Evolutionary conservation across 2,888 invertebrate genomes (phyloP).

Genomic region (Apamea crenata): DNA sequence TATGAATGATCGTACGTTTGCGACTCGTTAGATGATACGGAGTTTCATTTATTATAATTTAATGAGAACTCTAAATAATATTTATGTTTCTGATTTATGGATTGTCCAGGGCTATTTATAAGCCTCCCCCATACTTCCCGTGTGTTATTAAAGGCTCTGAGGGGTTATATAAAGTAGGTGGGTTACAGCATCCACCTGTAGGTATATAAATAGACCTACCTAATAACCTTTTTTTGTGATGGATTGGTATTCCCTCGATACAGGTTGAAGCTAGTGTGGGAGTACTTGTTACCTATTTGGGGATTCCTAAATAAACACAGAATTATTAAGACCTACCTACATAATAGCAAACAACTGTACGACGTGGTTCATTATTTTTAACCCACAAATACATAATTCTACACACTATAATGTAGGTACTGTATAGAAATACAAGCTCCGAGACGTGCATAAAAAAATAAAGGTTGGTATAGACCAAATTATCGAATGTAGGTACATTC

Average conservation of each 20-base stretch:
- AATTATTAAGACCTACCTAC: too few species aligned
- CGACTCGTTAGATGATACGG: constrained; percentile 26
- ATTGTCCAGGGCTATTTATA: constrained; percentile 45
- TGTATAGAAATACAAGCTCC: not conserved
- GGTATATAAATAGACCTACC: constrained; percentile 19
- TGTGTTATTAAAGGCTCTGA: constrained; percentile 14
- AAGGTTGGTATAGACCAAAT: not conserved
- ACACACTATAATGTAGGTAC: not conserved
- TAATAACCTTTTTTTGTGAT: constrained; percentile 30
- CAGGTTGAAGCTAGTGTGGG: not conserved
- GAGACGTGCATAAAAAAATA: not conserved
- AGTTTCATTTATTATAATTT: constrained; percentile 36
- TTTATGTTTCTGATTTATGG: constrained; percentile 16
- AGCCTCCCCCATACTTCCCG: constrained; percentile 32
- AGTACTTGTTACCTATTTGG: not conserved
- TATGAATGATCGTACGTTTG: constrained; percentile 31
- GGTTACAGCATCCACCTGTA: not conserved
- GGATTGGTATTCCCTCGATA: not conserved
- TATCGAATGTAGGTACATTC: not conserved
- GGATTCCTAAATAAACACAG: not conserved
- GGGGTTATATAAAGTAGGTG: constrained; percentile 26
- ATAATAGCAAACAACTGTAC: not conserved
- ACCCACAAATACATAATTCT: not conserved
- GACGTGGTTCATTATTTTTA: not conserved
- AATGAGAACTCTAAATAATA: constrained; percentile 34